phyloP scores from a whole-genome alignment of 2,888 invertebrate genomes.

The Muschampia staudingeri region DNA sequence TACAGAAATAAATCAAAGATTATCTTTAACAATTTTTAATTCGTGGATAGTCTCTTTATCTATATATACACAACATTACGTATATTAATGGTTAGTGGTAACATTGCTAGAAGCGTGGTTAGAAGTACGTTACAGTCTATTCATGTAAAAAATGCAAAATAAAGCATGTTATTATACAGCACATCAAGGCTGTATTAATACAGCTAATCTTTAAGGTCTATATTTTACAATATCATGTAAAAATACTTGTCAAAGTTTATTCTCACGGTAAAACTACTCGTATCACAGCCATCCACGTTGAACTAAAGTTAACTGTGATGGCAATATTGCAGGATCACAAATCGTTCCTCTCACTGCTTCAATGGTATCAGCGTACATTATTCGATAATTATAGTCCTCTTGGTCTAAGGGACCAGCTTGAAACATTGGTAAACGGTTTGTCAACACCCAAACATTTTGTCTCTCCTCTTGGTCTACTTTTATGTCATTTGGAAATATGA shows the following conservation, averaged over 20 bases:
- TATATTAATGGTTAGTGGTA: too few relatives aligned
- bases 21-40: too few relatives aligned
- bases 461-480: slow-evolving; percentile 93
- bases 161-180: background rate
- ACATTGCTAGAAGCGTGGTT: too few relatives aligned
- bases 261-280: background rate
- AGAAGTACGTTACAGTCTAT: background rate
- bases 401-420: slow-evolving; percentile 92
- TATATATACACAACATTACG: too few relatives aligned
- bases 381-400: slow-evolving; percentile 94
- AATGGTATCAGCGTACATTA: slow-evolving; percentile 92
- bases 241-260: background rate
- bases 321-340: slow-evolving; percentile 92
- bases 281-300: slow-evolving; percentile 42
- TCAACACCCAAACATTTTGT: slow-evolving; percentile 95
- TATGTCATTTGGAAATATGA: slow-evolving; percentile 96
- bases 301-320: slow-evolving; percentile 36
- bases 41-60: too few relatives aligned
- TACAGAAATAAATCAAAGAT: too few relatives aligned
- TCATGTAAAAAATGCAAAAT: background rate
- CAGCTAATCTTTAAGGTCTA: background rate
- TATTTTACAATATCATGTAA: background rate
- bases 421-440: slow-evolving; percentile 94
- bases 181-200: background rate
- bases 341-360: slow-evolving; percentile 93